These are phyloP conservation scores for Bedellia somnulentella DNA, from an alignment of 2,888 invertebrate species.

Conservation along the genomic window DNA sequence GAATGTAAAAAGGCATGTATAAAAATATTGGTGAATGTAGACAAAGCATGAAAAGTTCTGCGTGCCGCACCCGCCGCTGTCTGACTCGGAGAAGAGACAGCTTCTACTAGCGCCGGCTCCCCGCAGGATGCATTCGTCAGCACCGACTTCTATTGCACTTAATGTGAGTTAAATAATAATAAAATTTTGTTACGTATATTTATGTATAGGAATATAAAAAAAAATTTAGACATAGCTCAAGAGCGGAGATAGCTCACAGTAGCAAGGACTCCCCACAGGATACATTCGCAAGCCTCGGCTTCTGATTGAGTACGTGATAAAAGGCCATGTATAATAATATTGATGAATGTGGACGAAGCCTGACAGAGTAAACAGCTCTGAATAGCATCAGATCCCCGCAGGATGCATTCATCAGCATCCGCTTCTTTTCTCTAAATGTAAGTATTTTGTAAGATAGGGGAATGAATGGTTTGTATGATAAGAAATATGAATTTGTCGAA, in stretches of 20 bases:
- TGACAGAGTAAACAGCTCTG: slow-evolving; percentile 81
- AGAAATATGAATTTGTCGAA: no score
- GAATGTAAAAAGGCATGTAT: no score
- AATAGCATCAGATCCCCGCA: slow-evolving; percentile 63
- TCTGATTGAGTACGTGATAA: no score
- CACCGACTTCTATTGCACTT: slow-evolving; percentile 74
- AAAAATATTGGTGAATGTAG: no score
- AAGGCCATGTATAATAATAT: no score
- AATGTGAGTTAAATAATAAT: slow-evolving; percentile 13
- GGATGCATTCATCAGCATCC: slow-evolving; percentile 78
- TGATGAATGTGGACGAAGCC: no score
- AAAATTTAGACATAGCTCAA: no score
- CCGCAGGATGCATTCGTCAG: slow-evolving; percentile 72
- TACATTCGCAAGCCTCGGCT: slow-evolving; percentile 68
- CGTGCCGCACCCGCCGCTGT: slow-evolving; percentile 79
- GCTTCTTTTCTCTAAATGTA: slow-evolving; percentile 74
- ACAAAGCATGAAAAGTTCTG: no score
- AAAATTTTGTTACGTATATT: slow-evolving; percentile 16
- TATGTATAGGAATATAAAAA: no score
- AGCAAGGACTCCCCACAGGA: slow-evolving; percentile 25
- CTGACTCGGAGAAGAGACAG: slow-evolving; percentile 82
- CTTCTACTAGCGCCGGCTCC: slow-evolving; percentile 68
- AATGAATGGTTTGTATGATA: no score
- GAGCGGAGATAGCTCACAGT: no score
- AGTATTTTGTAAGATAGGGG: no score